These are phyloP conservation scores for Drosophila affinis DNA, from an alignment of 2,888 invertebrate genomes.

Conservation along the genomic window DNA sequence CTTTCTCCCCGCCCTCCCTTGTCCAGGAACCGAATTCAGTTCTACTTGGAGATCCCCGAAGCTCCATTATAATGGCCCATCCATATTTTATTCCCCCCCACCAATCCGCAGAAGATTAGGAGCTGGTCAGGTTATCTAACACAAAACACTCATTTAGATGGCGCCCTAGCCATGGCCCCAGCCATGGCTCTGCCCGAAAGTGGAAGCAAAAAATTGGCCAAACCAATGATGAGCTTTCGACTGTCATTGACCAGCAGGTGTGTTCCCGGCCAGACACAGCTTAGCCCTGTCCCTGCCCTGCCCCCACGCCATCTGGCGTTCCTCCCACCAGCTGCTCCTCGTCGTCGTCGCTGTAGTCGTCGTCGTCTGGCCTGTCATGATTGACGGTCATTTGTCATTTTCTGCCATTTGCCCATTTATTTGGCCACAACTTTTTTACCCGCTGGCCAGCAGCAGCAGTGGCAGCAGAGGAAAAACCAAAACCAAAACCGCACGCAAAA, in stretches of 20 bases:
- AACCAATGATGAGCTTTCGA: conserved; percentile 67
- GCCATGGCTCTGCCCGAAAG: conserved; percentile 11
- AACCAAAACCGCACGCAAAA: conserved; percentile 68
- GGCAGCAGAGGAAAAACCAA: conserved; percentile 54
- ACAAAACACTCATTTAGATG: conserved; percentile 73
- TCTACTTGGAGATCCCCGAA: background rate
- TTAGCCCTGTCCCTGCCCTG: conserved; percentile 66
- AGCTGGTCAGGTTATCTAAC: conserved; percentile 61
- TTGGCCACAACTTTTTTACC: conserved; percentile 74
- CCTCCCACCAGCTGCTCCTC: background rate
- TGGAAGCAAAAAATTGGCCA: conserved; percentile 23
- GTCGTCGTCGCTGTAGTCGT: conserved; percentile 12
- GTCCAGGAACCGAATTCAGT: no score
- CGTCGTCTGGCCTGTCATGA: conserved; percentile 80
- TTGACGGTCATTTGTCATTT: conserved; percentile 84
- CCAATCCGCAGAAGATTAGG: conserved; percentile 57
- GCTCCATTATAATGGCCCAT: conserved; percentile 3
- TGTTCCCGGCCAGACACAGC: conserved; percentile 61
- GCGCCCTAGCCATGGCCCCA: conserved; percentile 1
- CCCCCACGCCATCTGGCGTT: conserved; percentile 22
- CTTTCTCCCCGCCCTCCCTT: no score
- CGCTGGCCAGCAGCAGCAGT: conserved; percentile 50
- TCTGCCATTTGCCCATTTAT: conserved; percentile 73
- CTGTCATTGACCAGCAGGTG: conserved; percentile 77
- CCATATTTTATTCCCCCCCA: conserved; percentile 47